A percentile compares a stretch with the other conserved stretches of the same genome.
These are phyloP conservation scores for Psix sp. DNA, from an alignment of 1,140 invertebrate species.

Conservation along the genomic window DNA sequence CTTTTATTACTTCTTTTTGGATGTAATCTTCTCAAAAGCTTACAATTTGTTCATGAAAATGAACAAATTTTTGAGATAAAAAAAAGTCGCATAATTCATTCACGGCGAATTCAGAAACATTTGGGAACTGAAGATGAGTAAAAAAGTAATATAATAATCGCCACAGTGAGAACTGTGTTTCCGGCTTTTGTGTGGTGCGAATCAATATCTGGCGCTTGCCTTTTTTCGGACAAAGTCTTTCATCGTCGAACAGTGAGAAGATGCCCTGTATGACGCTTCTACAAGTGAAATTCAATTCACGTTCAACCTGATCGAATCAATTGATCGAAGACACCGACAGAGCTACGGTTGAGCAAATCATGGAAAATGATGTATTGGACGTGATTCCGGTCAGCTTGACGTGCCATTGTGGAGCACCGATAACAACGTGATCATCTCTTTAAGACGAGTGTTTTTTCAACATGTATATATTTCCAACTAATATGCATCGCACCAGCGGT, in stretches of 20 bases:
- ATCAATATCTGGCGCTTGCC: conserved; percentile 30
- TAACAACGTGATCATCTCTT: conserved; percentile 26
- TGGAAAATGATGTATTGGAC: conserved; percentile 53
- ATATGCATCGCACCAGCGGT: too few relatives aligned
- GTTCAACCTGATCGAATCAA: conserved; percentile 53
- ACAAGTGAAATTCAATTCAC: conserved; percentile 45
- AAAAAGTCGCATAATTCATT: too few relatives aligned
- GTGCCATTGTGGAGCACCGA: conserved; percentile 14
- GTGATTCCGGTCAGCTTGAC: conserved; percentile 39
- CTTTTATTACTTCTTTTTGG: too few relatives aligned
- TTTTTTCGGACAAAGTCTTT: conserved; percentile 26
- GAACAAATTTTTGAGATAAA: too few relatives aligned
- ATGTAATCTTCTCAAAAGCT: too few relatives aligned
- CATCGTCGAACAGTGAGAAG: conserved; percentile 19
- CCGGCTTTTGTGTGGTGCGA: conserved; percentile 19
- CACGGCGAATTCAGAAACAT: conserved; percentile 5
- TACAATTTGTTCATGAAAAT: too few relatives aligned
- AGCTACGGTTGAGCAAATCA: conserved; percentile 43
- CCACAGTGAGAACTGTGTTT: conserved; percentile 1
- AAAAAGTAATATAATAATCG: conserved; percentile 15
- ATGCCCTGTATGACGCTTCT: conserved; percentile 31
- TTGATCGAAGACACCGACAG: conserved; percentile 40
- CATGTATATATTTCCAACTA: too few relatives aligned
- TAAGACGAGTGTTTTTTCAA: conserved; percentile 21
- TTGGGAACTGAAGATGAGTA: conserved; percentile 12